A percentile compares a stretch with the other conserved stretches of the same genome.
Conservation (phyloP, 2,113 vertebrate genomes). For the Promerops cafer region DNA sequence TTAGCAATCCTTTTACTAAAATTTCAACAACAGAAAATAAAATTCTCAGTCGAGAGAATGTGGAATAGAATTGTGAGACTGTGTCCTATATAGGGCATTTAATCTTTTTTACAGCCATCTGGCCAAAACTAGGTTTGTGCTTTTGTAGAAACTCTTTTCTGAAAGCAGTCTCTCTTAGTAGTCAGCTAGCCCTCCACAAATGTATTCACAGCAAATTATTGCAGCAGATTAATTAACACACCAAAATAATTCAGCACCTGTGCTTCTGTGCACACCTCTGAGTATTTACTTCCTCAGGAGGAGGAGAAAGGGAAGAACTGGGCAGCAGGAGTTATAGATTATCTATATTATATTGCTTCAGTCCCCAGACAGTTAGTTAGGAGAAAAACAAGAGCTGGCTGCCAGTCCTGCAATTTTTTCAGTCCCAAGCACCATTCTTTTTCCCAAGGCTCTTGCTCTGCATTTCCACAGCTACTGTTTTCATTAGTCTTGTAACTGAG, state of each 20-base stretch:
- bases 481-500: neutral
- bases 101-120: neutral
- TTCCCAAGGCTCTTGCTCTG: neutral
- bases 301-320: neutral
- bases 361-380: neutral
- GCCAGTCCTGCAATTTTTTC: neutral
- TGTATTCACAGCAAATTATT: neutral
- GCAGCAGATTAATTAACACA: neutral
- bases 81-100: neutral
- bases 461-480: neutral
- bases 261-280: neutral
- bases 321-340: neutral
- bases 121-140: neutral
- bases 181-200: neutral
- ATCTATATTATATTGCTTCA: neutral
- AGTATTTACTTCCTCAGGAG: neutral
- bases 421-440: neutral
- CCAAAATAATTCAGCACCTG: neutral
- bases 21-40: neutral
- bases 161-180: neutral
- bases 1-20: neutral
- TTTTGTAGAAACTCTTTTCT: neutral
- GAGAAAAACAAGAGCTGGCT: neutral
- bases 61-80: neutral
- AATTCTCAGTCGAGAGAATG: neutral